A percentile compares a stretch with the other conserved stretches of the same genome.
Evolutionary conservation across 2,888 invertebrate genomes (phyloP).

Genomic region (Pteria penguin): DNA sequence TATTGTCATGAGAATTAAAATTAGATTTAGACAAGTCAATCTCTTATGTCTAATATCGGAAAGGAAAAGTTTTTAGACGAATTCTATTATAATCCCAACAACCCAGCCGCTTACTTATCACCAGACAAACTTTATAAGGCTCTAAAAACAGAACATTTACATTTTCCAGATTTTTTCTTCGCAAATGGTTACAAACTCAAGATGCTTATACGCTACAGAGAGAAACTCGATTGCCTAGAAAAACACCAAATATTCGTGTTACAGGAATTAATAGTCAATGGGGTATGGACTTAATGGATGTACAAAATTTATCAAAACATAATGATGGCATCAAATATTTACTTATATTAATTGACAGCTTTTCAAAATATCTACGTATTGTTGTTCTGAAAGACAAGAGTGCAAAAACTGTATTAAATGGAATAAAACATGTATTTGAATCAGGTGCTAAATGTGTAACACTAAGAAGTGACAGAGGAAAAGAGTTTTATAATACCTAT

Average conservation of each 20-base stretch:
- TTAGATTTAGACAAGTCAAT: too few species aligned
- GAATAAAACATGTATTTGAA: conserved; percentile 22
- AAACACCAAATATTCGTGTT: conserved; percentile 32
- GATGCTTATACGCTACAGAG: conserved; percentile 41
- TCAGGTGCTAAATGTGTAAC: conserved; percentile 18
- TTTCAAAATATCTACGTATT: conserved; percentile 33
- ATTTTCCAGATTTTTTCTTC: conserved; percentile 24
- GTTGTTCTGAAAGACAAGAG: conserved; percentile 28
- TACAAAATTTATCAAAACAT: conserved; percentile 34
- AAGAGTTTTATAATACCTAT: conserved; percentile 37
- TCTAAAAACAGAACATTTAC: conserved; percentile 31
- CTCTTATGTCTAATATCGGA: too few species aligned
- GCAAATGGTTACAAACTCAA: conserved; percentile 36
- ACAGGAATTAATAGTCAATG: conserved; percentile 26
- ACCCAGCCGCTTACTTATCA: conserved; percentile 28
- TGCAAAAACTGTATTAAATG: conserved; percentile 26
- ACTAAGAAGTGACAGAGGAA: conserved; percentile 29
- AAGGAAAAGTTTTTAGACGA: conserved; percentile 17
- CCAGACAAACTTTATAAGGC: conserved; percentile 32
- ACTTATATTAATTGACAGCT: conserved; percentile 37
- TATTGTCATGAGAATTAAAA: too few species aligned
- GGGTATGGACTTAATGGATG: conserved; percentile 38
- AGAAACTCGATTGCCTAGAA: conserved; percentile 31
- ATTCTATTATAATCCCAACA: conserved; percentile 31
- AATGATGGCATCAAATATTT: conserved; percentile 32